Conservation (phyloP, 2,113 vertebrate species). For the Leptobrachium ailaonicum region DNA sequence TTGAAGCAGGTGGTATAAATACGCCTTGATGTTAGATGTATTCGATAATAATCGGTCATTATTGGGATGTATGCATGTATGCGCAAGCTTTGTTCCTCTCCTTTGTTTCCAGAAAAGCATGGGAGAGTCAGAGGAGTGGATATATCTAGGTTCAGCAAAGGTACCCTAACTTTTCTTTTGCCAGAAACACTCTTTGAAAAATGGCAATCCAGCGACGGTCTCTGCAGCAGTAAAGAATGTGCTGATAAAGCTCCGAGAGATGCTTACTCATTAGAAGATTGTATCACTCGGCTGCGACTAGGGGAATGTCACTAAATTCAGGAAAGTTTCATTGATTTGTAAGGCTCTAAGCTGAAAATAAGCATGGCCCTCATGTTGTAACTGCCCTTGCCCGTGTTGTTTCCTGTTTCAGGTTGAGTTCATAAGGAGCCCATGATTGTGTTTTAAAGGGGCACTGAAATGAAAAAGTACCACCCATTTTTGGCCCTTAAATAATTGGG, state of each 20-base stretch:
- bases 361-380: no score
- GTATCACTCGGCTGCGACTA: not conserved
- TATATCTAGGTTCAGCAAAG: not conserved
- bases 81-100: conserved; percentile 2
- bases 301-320: not conserved
- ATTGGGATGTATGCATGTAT: conserved; percentile 28
- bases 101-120: conserved; percentile 12
- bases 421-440: no score
- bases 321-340: not conserved
- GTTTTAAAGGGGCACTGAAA: no score
- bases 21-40: conserved; percentile 25
- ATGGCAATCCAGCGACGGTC: not conserved
- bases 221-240: not conserved
- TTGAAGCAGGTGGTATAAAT: conserved; percentile 41
- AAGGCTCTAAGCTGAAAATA: not conserved
- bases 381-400: no score
- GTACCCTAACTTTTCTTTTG: not conserved
- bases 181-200: not conserved
- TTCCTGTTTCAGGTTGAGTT: no score
- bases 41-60: conserved; percentile 40
- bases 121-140: conserved; percentile 2
- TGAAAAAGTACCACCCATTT: no score
- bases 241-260: not conserved
- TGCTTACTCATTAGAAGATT: not conserved
- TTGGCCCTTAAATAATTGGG: no score